A percentile compares a stretch with the other conserved stretches of the same genome.
These are phyloP conservation scores for Platichthys flesus DNA, from an alignment of 2,113 vertebrate species.

Conservation along the genomic window DNA sequence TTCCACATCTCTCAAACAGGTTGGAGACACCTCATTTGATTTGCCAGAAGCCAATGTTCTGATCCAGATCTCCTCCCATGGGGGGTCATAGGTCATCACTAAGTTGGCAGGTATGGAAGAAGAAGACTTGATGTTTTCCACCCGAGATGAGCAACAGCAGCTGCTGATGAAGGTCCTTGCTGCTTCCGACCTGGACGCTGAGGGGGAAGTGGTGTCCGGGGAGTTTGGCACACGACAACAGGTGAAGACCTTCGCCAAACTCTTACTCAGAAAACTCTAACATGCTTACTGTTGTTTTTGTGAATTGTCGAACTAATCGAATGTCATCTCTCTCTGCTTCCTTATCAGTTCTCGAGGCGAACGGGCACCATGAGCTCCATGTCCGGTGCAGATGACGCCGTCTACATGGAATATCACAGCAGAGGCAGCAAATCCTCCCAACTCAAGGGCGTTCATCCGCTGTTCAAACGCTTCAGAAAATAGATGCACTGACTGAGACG, in stretches of 20 bases:
- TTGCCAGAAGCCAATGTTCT: too few relatives aligned
- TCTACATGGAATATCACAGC: constrained; percentile 96
- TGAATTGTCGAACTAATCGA: background rate
- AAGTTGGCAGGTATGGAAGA: constrained; percentile 98
- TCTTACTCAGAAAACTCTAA: background rate
- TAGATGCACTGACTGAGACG: constrained; percentile 55
- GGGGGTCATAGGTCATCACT: too few relatives aligned
- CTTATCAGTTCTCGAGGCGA: constrained; percentile 87
- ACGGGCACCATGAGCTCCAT: constrained; percentile 96
- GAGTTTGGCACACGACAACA: constrained; percentile 88
- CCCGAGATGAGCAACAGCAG: constrained; percentile 93
- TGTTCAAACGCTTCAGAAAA: constrained; percentile 96
- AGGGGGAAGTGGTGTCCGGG: constrained; percentile 93
- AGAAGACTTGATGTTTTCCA: constrained; percentile 92
- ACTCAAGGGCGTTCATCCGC: constrained; percentile 88
- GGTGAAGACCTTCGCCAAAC: constrained; percentile 72
- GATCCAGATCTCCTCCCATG: too few relatives aligned
- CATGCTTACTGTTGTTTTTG: background rate
- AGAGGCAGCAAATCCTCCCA: constrained; percentile 79
- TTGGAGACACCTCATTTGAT: too few relatives aligned
- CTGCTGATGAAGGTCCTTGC: constrained; percentile 96
- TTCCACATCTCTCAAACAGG: too few relatives aligned
- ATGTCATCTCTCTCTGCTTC: background rate
- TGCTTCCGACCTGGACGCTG: constrained; percentile 94
- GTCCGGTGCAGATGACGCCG: constrained; percentile 93